Evolutionary conservation across 2,888 invertebrate genomes (phyloP).

Genomic region (Crioceris asparagi): DNA sequence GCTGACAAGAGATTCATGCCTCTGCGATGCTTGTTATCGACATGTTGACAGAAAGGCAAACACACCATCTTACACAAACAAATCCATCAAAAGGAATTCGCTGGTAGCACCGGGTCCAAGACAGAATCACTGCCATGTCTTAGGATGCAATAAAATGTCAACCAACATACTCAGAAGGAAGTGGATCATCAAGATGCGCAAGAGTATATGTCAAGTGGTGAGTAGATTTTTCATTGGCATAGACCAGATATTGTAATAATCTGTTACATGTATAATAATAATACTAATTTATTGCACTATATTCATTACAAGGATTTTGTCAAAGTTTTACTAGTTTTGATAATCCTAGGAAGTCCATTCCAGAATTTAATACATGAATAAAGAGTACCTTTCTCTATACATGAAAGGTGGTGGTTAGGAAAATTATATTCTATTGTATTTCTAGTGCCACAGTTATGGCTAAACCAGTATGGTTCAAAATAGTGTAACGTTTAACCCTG

Average conservation of each 20-base stretch:
- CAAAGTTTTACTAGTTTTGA: too few species aligned
- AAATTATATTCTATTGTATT: too few species aligned
- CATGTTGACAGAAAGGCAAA: constrained; percentile 76
- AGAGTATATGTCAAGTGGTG: constrained; percentile 54
- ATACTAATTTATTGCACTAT: background rate
- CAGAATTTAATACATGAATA: too few species aligned
- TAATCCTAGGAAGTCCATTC: too few species aligned
- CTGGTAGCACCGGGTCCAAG: constrained; percentile 34
- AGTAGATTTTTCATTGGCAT: constrained; percentile 14
- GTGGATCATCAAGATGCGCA: constrained; percentile 60
- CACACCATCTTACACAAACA: constrained; percentile 55
- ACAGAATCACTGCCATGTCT: constrained; percentile 50
- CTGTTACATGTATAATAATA: background rate
- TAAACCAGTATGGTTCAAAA: too few species aligned
- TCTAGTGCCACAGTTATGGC: too few species aligned
- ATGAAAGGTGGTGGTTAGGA: too few species aligned
- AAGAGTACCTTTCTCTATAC: too few species aligned
- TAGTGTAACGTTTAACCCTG: too few species aligned
- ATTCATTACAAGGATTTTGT: background rate
- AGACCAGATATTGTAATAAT: too few species aligned
- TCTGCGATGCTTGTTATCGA: constrained; percentile 80
- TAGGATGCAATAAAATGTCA: constrained; percentile 48
- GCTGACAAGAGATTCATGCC: constrained; percentile 70
- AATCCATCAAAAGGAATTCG: constrained; percentile 32
- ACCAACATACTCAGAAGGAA: constrained; percentile 58